Percentiles rank a stretch among this genome's conserved stretches.
Evolutionary conservation across 2,797 vertebrate species (phyloP).

Genomic region (Botia kubotai): DNA sequence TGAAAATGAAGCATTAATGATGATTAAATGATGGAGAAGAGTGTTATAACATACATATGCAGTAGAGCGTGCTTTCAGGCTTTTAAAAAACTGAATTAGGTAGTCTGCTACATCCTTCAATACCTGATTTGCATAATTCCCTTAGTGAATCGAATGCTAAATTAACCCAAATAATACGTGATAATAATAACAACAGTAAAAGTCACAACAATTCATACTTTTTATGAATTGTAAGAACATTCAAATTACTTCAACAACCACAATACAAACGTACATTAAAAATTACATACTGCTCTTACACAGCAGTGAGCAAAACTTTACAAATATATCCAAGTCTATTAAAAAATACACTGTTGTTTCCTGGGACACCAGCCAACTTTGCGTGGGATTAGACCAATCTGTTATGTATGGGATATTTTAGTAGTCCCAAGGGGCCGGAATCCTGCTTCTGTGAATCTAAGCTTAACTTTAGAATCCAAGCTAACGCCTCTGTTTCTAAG

Average conservation of each 20-base stretch:
- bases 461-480: slow-evolving; percentile 53
- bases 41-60: too few species aligned
- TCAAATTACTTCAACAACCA: not conserved
- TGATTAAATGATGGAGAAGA: too few species aligned
- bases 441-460: slow-evolving; percentile 38
- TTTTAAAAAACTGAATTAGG: too few species aligned
- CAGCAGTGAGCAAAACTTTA: slow-evolving; percentile 32
- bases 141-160: slow-evolving; percentile 3
- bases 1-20: not conserved
- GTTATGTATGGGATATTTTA: slow-evolving; percentile 60
- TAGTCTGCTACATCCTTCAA: not conserved
- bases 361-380: slow-evolving; percentile 10
- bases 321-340: slow-evolving; percentile 37
- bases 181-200: not conserved
- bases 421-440: slow-evolving; percentile 25
- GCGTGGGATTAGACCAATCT: slow-evolving; percentile 52
- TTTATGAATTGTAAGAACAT: not conserved
- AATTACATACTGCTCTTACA: not conserved
- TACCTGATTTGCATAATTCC: not conserved
- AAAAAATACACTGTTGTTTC: slow-evolving; percentile 30
- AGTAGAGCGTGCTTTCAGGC: too few species aligned
- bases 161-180: not conserved
- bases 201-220: not conserved
- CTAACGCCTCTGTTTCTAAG: slow-evolving; percentile 48
- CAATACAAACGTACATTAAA: not conserved